Base-by-base conservation (phyloP, 1,140 invertebrate genomes). In the Polypedilum pembai region DNA sequence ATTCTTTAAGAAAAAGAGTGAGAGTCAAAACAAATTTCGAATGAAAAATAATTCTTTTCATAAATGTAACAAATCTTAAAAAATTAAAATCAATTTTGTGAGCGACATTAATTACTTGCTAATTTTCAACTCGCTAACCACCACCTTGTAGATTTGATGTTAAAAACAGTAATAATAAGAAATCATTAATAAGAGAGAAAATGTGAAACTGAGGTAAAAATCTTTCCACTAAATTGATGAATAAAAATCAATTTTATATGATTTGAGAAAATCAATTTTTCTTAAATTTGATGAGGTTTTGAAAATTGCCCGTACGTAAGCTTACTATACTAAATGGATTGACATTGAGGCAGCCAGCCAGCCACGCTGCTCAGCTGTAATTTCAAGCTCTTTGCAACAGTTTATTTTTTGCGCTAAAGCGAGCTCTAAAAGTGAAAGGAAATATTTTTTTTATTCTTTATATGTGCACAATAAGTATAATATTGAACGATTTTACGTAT, bases 251-350 rank as follows among this genome's bases (percentile, higher is more conserved):
- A 56, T 56, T 56, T 56, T n/a, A n/a, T 56, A 56, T 56, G 12
- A n/a, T n/a, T 56, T 56, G 45, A 56, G 45, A 56, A 56, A 56
- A 56, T 56, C 45, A 56, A 56, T 56, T n/a, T 56, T n/a, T 56
- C n/a, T n/a, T 15, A 56, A 56, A 56, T 56, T 56, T 8, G 45
- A 56, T 56, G 45, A 56, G 45, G 45, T 56, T 56, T 12, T n/a
- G 45, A 45, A 45, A 45, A 45, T 12, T 12, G 8, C 8, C n/a
- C n/a, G n/a, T 12, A 15, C 45, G n/a, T n/a, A 56, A 56, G 45
- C 12, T 12, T n/a, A 12, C 24, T 33, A 5, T 33, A 56, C 45
- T 56, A 56, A 56, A 56, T 56, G 45, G 4, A 56, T 56, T 56
- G 45, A 56, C 45, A 56, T 56, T 56, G 45, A 56, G 3, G 12